Evolutionary conservation across 2,113 vertebrate genomes (phyloP).

Genomic region (Lagenorhynchus albirostris): DNA sequence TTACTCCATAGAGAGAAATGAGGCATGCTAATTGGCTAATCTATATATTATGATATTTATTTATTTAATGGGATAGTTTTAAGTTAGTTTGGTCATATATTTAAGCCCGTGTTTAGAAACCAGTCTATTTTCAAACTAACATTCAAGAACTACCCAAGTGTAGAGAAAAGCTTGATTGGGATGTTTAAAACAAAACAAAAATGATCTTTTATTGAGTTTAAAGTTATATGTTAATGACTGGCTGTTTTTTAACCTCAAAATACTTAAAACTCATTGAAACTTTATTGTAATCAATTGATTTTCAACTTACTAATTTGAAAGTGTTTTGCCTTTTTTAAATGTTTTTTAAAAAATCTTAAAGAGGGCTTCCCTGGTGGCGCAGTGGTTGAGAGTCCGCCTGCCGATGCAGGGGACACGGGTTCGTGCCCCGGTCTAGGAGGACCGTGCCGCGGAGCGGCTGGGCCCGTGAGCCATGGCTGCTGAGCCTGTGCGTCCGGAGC

Average conservation of each 20-base stretch:
- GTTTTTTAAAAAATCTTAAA: background rate
- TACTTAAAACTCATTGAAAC: background rate
- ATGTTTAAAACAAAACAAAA: background rate
- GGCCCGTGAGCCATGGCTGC: too few relatives aligned
- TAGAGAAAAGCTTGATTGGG: background rate
- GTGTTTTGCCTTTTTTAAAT: constrained; percentile 5
- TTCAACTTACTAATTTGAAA: constrained; percentile 40
- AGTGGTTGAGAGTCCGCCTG: too few relatives aligned
- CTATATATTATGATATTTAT: constrained; percentile 33
- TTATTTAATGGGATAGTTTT: constrained; percentile 9
- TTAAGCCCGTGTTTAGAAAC: background rate
- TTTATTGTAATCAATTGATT: background rate
- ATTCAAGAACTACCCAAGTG: background rate
- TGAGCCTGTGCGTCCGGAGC: too few relatives aligned
- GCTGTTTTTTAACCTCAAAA: constrained; percentile 32
- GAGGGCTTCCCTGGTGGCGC: background rate
- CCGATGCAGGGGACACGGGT: too few relatives aligned
- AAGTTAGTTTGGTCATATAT: constrained; percentile 23
- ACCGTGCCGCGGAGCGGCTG: too few relatives aligned
- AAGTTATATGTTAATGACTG: constrained; percentile 2
- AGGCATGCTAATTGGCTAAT: constrained; percentile 48
- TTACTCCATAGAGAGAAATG: constrained; percentile 5
- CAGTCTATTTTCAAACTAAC: constrained; percentile 13
- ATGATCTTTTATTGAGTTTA: constrained; percentile 1
- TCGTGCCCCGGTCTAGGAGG: too few relatives aligned